Evolutionary conservation across 2,888 invertebrate genomes (phyloP).

Genomic region (Rotaria magnacalcarata): DNA sequence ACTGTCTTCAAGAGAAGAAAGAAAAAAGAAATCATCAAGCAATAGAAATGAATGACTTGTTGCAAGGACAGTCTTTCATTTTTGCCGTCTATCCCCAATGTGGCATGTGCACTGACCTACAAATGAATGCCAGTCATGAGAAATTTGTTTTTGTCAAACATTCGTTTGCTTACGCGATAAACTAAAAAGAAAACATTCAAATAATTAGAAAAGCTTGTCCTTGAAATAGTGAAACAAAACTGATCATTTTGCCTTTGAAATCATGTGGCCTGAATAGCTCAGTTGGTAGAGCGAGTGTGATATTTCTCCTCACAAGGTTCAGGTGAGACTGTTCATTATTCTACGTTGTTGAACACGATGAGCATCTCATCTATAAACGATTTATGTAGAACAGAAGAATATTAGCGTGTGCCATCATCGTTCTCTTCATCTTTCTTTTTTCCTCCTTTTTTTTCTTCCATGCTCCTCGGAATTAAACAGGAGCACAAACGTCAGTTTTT

Average conservation of each 20-base stretch:
- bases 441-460: neutral
- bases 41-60: neutral
- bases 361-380: slow-evolving; percentile 1
- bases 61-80: neutral
- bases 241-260: neutral
- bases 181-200: neutral
- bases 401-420: neutral
- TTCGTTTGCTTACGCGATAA: neutral
- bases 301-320: neutral
- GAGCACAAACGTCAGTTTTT: neutral
- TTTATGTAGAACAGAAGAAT: neutral
- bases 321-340: too few species aligned
- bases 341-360: neutral
- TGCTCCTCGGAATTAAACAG: neutral
- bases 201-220: neutral
- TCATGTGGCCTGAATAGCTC: neutral
- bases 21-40: neutral
- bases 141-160: neutral
- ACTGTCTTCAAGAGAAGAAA: neutral
- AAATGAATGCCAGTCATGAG: neutral
- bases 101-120: neutral
- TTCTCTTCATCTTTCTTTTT: neutral
- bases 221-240: neutral
- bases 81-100: neutral
- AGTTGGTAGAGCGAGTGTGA: neutral